Conservation (phyloP, 1,140 invertebrate genomes). For the Agraylea sexmaculata region DNA sequence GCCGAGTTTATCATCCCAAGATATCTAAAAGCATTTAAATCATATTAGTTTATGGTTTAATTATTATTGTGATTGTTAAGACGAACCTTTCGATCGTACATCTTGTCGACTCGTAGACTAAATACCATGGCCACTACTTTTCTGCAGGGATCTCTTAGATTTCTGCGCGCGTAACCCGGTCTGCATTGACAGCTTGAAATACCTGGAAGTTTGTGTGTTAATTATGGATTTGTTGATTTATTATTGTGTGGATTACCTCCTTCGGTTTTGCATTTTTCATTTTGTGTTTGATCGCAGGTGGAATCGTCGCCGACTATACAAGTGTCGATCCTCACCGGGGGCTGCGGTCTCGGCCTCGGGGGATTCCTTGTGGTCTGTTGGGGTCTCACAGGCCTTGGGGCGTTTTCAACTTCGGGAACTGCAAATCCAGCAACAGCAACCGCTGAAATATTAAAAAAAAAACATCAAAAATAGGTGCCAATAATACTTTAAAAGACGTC, state of each 20-base stretch:
- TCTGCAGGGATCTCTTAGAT: conserved; percentile 67
- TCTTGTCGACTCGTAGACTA: conserved; percentile 67
- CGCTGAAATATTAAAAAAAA: conserved; percentile 21
- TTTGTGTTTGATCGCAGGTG: conserved; percentile 78
- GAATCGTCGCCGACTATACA: conserved; percentile 88
- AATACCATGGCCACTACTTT: conserved; percentile 68
- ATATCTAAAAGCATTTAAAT: conserved; percentile 35
- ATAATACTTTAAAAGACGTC: no score
- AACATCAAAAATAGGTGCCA: no score
- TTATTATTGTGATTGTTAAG: neutral
- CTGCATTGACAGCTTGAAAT: conserved; percentile 87
- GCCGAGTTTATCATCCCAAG: conserved; percentile 60
- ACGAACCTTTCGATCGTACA: conserved; percentile 59
- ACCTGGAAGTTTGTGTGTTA: conserved; percentile 36
- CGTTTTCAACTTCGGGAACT: conserved; percentile 34
- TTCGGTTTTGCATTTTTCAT: conserved; percentile 80
- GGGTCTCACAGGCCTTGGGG: conserved; percentile 21
- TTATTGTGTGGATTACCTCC: conserved; percentile 38
- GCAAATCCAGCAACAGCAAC: conserved; percentile 42
- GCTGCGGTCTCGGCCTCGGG: conserved; percentile 22
- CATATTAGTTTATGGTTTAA: neutral
- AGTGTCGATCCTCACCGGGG: conserved; percentile 64
- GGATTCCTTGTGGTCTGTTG: conserved; percentile 29
- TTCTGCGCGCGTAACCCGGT: conserved; percentile 64
- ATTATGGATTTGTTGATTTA: neutral